Conservation (phyloP, 2,113 vertebrate species). For the Xenopus tropicalis region UCB_Xtro_10.0 CM004444.2:59596501-59597000, state of each 20-base stretch:
- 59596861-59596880: neutral
- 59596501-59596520: neutral
- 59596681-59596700: neutral
- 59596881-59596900: neutral
- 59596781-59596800: neutral
- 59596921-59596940: neutral
- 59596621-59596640: no score
- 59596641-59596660: no score
- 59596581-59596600: no score
- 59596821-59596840: neutral
- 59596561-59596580: no score
- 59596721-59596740: neutral
- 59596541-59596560: no score
- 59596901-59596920: neutral
- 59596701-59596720: neutral
- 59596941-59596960: neutral
- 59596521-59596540: neutral
- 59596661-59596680: no score
- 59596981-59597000: neutral
- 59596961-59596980: neutral
- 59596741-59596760: neutral
- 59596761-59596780: neutral
- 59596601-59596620: no score
- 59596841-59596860: neutral
- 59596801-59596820: neutral